These are phyloP conservation scores for Apis dorsata DNA, from an alignment of 1,140 invertebrate species.

Conservation along the genomic window DNA sequence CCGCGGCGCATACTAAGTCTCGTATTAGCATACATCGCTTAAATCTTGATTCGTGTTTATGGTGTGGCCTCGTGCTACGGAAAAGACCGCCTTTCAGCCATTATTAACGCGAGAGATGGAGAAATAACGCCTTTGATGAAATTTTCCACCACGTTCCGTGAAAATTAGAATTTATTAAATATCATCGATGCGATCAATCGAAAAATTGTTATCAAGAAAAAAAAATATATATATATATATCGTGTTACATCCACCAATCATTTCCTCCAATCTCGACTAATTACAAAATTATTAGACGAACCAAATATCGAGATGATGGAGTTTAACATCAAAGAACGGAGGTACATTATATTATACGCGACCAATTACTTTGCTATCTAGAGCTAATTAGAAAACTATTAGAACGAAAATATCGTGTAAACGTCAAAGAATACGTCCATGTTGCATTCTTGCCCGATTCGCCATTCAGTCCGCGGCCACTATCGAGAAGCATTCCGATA, in stretches of 20 bases:
- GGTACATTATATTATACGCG: too few relatives aligned
- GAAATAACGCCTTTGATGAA: slow-evolving; percentile 13
- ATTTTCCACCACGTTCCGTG: neutral
- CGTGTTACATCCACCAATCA: too few relatives aligned
- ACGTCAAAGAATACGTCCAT: too few relatives aligned
- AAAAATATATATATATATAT: too few relatives aligned
- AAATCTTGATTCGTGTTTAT: slow-evolving; percentile 68
- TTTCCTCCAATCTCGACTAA: too few relatives aligned
- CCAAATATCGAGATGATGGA: neutral
- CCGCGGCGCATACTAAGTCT: slow-evolving; percentile 66
- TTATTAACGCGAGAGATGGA: slow-evolving; percentile 15
- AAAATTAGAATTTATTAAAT: too few relatives aligned
- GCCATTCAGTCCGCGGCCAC: neutral
- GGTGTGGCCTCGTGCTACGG: neutral
- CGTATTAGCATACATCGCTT: slow-evolving; percentile 71
- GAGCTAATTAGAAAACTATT: neutral
- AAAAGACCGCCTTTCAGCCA: neutral
- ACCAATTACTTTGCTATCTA: too few relatives aligned
- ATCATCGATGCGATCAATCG: too few relatives aligned
- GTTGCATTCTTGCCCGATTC: too few relatives aligned
- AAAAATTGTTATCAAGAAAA: too few relatives aligned
- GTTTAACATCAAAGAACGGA: too few relatives aligned
- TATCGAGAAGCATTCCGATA: neutral
- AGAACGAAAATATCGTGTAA: neutral
- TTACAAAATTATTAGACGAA: neutral